A percentile compares a stretch with the other conserved stretches of the same genome.
Conservation (phyloP, 2,113 vertebrate species). For the Hiodon tergisus region DNA sequence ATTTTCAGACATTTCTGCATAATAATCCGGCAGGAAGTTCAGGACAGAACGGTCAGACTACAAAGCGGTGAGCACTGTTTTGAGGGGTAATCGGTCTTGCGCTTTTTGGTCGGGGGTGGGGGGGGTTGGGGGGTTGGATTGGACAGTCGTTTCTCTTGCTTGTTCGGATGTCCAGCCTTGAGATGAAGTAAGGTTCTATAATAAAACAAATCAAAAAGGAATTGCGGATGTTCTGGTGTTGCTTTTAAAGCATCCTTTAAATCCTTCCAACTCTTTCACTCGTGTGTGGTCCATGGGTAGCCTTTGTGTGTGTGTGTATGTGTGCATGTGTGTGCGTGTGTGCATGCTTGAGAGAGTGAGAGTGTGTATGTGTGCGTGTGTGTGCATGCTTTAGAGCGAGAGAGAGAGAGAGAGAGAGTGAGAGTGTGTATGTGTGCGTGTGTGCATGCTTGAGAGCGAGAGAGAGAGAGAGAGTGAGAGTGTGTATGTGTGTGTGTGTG, state of each 20-base stretch:
- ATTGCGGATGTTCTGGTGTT: constrained; percentile 32
- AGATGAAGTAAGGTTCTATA: constrained; percentile 13
- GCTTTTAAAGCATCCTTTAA: constrained; percentile 30
- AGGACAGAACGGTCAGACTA: neutral
- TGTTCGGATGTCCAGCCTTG: neutral
- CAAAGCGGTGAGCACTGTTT: constrained; percentile 17
- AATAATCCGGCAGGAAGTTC: constrained; percentile 34
- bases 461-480: too few relatives aligned
- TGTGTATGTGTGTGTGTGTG: too few relatives aligned
- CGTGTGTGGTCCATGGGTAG: constrained; percentile 38
- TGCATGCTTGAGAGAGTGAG: too few relatives aligned
- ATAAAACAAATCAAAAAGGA: constrained; percentile 21
- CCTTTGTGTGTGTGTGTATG: neutral
- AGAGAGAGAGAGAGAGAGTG: too few relatives aligned
- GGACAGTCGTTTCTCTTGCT: constrained; percentile 12
- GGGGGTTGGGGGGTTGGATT: neutral
- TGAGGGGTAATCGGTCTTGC: constrained; percentile 6
- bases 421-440: too few relatives aligned
- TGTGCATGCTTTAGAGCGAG: constrained; percentile 37
- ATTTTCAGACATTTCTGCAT: constrained; percentile 9
- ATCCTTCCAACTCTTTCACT: constrained; percentile 36
- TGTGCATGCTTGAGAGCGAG: too few relatives aligned
- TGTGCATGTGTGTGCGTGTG: too few relatives aligned
- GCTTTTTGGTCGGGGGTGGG: neutral
- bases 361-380: constrained; percentile 41